Conservation (phyloP, 2,113 vertebrate species). For the Actenoides hombroni region DNA sequence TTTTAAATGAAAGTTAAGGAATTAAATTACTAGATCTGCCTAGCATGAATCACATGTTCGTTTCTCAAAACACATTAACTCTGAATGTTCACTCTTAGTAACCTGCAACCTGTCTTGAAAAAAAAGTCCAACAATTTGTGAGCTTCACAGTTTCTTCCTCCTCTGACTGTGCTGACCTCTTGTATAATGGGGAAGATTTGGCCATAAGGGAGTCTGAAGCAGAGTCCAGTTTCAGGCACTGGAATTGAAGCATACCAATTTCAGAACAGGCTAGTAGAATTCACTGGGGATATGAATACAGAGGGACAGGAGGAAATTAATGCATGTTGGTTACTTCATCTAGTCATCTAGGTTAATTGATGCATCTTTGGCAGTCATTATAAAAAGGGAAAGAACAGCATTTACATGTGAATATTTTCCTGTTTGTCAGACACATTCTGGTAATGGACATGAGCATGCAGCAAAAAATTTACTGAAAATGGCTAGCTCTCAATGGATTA, state of each 20-base stretch:
- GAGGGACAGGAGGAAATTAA: constrained; percentile 10
- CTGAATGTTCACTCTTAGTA: constrained; percentile 2
- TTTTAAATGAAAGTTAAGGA: background rate
- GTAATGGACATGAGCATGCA: background rate
- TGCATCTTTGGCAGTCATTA: constrained; percentile 1
- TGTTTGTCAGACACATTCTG: background rate
- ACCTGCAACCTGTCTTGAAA: background rate
- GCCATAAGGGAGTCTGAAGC: constrained; percentile 5
- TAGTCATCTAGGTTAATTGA: constrained; percentile 22
- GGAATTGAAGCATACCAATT: background rate
- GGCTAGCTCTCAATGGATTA: background rate
- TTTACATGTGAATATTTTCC: background rate
- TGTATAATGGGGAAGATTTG: background rate
- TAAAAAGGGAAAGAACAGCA: background rate
- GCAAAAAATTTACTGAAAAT: background rate
- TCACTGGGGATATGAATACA: background rate
- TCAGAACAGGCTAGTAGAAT: background rate
- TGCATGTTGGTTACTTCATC: background rate
- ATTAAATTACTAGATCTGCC: background rate
- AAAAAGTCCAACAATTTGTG: background rate
- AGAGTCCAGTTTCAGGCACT: background rate
- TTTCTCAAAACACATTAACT: constrained; percentile 35
- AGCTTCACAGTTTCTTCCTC: background rate
- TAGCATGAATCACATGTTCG: background rate
- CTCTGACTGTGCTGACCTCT: background rate